Conservation (phyloP, 1,140 invertebrate genomes). For the Cepaea nemoralis region DNA sequence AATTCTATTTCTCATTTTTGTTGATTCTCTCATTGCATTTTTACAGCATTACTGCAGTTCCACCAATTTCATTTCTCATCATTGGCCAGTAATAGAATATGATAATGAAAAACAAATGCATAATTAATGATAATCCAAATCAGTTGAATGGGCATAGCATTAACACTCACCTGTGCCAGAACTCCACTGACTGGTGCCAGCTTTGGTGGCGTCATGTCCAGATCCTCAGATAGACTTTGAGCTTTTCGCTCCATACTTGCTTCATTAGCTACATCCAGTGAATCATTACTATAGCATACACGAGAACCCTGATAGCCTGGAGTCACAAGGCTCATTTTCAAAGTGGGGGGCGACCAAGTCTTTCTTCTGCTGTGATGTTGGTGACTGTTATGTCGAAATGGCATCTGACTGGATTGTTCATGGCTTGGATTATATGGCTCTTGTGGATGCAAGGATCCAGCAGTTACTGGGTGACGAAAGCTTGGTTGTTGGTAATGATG, state of each 20-base stretch:
- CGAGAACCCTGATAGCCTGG: slow-evolving; percentile 5
- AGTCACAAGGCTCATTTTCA: slow-evolving; percentile 20
- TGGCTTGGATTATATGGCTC: neutral
- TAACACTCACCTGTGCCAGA: slow-evolving; percentile 23
- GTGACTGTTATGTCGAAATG: slow-evolving; percentile 17
- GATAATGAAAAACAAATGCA: no score
- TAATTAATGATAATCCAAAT: no score
- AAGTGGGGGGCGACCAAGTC: slow-evolving; percentile 31
- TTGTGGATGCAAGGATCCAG: slow-evolving; percentile 6
- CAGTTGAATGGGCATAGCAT: no score
- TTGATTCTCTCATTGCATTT: no score
- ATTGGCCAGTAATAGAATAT: no score
- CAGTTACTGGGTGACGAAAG: neutral
- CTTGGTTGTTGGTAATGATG: slow-evolving; percentile 1
- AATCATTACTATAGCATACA: slow-evolving; percentile 34
- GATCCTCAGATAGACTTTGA: slow-evolving; percentile 30
- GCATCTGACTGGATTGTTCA: slow-evolving; percentile 9
- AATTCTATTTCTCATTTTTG: no score
- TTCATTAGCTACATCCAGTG: slow-evolving; percentile 17
- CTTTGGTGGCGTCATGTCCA: slow-evolving; percentile 27
- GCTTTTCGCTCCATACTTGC: neutral
- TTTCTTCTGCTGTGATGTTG: slow-evolving; percentile 27
- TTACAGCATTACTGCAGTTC: no score
- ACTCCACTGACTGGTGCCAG: slow-evolving; percentile 41
- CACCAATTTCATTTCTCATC: no score